Percentiles rank a stretch among this genome's conserved stretches.
Evolutionary conservation across 2,888 invertebrate species (phyloP).

Genomic region (Mylabris sibirica): DNA sequence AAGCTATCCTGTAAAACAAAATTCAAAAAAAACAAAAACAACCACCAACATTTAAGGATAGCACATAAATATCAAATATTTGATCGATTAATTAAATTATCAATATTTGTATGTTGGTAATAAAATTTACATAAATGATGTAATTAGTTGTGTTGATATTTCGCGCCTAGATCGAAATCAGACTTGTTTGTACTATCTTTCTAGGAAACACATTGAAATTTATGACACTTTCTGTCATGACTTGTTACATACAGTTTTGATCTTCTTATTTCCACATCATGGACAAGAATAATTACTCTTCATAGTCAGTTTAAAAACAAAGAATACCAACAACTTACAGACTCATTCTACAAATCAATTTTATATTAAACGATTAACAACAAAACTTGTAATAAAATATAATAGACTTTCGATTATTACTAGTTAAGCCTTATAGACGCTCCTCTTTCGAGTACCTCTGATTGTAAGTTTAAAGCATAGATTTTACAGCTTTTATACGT

Average conservation of each 20-base stretch:
- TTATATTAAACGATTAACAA: too few relatives aligned
- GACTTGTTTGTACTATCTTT: constrained; percentile 15
- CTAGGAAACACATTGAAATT: constrained; percentile 23
- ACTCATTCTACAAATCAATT: constrained; percentile 6
- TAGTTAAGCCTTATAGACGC: too few relatives aligned
- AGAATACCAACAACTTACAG: neutral
- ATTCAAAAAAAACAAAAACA: neutral
- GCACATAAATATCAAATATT: neutral
- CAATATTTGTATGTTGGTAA: constrained; percentile 23
- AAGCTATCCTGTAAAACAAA: neutral
- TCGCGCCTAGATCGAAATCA: constrained; percentile 26
- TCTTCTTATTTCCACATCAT: neutral
- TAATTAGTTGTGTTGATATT: constrained; percentile 35
- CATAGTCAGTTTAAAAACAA: constrained; percentile 11
- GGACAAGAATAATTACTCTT: constrained; percentile 4
- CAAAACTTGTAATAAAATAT: too few relatives aligned
- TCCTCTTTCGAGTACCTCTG: too few relatives aligned
- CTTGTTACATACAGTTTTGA: neutral
- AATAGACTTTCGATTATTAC: too few relatives aligned
- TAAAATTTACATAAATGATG: constrained; percentile 36
- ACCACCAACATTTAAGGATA: neutral
- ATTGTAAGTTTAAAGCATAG: too few relatives aligned
- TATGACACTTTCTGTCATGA: constrained; percentile 16
- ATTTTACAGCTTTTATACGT: too few relatives aligned
- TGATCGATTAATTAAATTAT: constrained; percentile 36